Evolutionary conservation across 2,797 vertebrate species (phyloP), one percentile per base, ranked within the genome.

Genomic region (Pampus argenteus): DNA sequence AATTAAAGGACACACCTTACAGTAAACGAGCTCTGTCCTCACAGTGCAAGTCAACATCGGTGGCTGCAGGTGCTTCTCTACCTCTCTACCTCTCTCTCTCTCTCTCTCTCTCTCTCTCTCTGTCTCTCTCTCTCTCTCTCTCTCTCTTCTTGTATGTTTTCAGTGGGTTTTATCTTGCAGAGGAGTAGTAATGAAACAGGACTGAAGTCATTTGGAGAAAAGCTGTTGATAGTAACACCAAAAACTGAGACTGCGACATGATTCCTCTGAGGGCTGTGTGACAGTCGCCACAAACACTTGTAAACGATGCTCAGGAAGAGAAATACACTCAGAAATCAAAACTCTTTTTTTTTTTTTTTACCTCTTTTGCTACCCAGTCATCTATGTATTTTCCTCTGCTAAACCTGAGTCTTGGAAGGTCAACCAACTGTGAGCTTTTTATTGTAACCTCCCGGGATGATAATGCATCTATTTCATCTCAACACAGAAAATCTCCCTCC

Each of bases 391-490:
- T 82, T 67, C 47, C 42, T 73, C 61, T 66, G 23, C 31, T 61
- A 66, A 81, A 64, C 47, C 49, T 11, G 40, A 63, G 57, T 85
- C 79, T 77, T 70, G 44, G 57, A 78, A 80, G 74, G 55, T 42
- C 71, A 86, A 62, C 67, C 66, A 65, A 64, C 74, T 73, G 77
- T 67, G 55, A 29, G 52, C 69, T 71, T 78, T 81, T 74, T 44
- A 60, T 74, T 71, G 71, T 65, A 74, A 71, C 76, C 86, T 72
- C 71, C 38, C 17, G 72, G 74, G 82, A 82, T 0, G 23, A 79
- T 81, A 81, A 78, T 77, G 56, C 76, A 44, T 88, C 67, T 65
- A 81, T 86, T 89, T 86, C 66, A 38, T 77, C 74, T 22, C 69
- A 85, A 79, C 79, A 78, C 56, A 4, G 22, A 78, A 83, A 80